Evolutionary conservation across 2,888 invertebrate genomes (phyloP), one percentile per base, ranked within the genome.

Genomic region (Vesta saturnalis): DNA sequence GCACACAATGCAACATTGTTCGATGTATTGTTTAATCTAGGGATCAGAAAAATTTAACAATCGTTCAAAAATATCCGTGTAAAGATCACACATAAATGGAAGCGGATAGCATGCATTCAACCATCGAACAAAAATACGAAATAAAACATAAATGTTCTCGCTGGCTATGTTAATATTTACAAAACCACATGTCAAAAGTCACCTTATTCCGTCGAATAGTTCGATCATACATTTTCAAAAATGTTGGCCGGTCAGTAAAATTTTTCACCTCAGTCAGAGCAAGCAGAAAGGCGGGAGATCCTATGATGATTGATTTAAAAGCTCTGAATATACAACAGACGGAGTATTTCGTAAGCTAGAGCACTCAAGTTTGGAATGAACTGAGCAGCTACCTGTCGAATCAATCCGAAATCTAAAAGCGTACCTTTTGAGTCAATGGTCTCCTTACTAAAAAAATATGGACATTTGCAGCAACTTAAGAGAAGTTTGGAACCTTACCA

Each of bases 51-150:
- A 68, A 72, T 16, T 70, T 74, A 19, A 61, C 58, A 1, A 74
- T 79, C 56, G 64, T 69, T 19, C 77, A 79, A 67, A 79, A 79
- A 57, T 78, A 72, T 65, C 62, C 79, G 2, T 73, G 72, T 14
- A 72, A 71, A 47, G 78, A 77, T 0, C 79, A 78, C 65, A 79
- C 79, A 5, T 76, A 79, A 70, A 77, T 76, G 74, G 78, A 79
- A 61, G 71, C n/a, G n/a, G n/a, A n/a, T n/a, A n/a, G n/a, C n/a
- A n/a, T n/a, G n/a, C n/a, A n/a, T n/a, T n/a, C n/a, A 35, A 49
- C 61, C 15, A 74, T 79, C 43, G 79, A 79, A 71, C 61, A 47
- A 68, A 71, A 22, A 5, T 73, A 18, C 61, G 70, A 62, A 72
- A 72, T 12, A 58, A 54, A 55, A 64, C 8, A 67, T 71, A 47